phyloP scores from a whole-genome alignment of 2,888 invertebrate species.

The Taphrorychus bicolor region DNA sequence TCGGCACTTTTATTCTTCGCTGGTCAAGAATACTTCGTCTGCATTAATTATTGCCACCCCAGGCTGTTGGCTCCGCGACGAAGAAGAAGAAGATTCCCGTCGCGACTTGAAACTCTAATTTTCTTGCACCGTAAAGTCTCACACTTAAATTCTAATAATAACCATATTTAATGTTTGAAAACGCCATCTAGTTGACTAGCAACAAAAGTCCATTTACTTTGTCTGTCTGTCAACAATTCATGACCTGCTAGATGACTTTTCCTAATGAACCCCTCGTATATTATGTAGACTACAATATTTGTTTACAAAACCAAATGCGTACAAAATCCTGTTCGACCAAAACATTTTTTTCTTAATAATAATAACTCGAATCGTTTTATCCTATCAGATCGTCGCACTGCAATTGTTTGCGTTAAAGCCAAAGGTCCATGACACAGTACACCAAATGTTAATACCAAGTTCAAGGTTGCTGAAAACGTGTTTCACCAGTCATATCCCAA shows the following conservation, averaged over 20 bases:
- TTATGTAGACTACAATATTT: no score
- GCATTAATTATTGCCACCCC: slow-evolving; percentile 24
- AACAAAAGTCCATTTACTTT: no score
- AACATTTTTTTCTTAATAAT: no score
- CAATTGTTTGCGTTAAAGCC: background rate
- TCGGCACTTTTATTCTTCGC: slow-evolving; percentile 28
- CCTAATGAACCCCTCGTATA: no score
- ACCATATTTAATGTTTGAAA: no score
- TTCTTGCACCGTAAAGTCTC: background rate
- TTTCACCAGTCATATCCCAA: slow-evolving; percentile 31
- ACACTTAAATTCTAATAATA: background rate
- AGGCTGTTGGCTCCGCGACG: slow-evolving; percentile 1
- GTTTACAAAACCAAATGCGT: no score
- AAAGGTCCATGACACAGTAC: slow-evolving; percentile 29
- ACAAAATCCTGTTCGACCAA: no score
- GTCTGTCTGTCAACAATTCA: no score
- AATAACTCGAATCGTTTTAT: no score
- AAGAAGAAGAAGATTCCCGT: no score
- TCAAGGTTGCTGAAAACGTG: slow-evolving; percentile 30
- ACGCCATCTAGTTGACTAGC: no score
- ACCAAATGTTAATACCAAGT: slow-evolving; percentile 30
- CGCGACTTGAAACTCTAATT: background rate
- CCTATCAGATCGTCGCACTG: background rate
- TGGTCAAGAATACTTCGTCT: slow-evolving; percentile 21
- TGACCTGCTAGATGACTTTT: no score